Evolutionary conservation across 2,113 vertebrate genomes (phyloP).

Genomic region (Calidris pygmaea): DNA sequence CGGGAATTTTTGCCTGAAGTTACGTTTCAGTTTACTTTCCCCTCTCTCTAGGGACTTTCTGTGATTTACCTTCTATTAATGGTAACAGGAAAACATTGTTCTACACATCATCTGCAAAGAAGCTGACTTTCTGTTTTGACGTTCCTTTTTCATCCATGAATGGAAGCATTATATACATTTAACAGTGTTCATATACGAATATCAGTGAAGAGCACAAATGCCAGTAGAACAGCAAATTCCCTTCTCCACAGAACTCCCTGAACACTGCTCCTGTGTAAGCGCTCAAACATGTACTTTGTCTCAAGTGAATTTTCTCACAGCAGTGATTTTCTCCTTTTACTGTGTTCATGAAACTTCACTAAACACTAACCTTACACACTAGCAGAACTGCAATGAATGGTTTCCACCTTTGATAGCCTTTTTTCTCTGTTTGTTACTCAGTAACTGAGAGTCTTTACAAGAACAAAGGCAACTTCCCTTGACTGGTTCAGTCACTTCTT

Average conservation of each 20-base stretch:
- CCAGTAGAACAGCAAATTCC: neutral
- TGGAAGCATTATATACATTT: constrained; percentile 14
- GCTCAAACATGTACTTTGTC: neutral
- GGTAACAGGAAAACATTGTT: neutral
- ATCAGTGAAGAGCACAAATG: neutral
- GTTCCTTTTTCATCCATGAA: constrained; percentile 3
- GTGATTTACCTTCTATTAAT: neutral
- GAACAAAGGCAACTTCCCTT: constrained; percentile 1
- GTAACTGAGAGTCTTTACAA: neutral
- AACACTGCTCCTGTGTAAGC: neutral
- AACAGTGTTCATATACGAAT: neutral
- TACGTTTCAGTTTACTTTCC: neutral
- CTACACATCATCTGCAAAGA: neutral
- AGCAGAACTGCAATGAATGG: neutral
- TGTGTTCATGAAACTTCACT: neutral
- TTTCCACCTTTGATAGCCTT: neutral
- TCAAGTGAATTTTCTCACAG: neutral
- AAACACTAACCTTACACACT: neutral
- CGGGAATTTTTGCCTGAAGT: neutral
- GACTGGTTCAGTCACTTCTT: neutral
- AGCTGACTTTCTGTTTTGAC: neutral
- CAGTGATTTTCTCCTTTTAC: neutral
- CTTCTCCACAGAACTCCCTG: neutral
- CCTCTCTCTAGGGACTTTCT: neutral
- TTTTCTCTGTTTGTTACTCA: neutral